Conservation (phyloP, 2,113 vertebrate species). For the Aramus guarauna region DNA sequence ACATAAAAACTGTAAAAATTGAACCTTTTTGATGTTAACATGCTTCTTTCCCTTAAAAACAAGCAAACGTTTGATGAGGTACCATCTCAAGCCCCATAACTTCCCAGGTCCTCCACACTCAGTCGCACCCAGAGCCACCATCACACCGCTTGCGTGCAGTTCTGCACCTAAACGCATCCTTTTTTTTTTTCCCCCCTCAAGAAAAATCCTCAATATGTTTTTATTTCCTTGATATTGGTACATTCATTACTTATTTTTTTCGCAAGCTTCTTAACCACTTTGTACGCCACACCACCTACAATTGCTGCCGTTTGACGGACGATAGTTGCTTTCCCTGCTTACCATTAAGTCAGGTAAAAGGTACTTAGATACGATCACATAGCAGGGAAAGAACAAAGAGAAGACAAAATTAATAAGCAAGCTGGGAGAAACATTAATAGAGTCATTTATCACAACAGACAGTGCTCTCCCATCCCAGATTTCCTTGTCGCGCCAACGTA, state of each 20-base stretch:
- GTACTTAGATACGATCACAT: not conserved
- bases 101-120: not conserved
- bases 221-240: not conserved
- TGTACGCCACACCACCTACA: accelerated
- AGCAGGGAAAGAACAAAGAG: not conserved
- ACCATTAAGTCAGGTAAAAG: not conserved
- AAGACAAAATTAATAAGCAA: not conserved
- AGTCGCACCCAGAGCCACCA: not conserved
- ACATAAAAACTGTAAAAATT: not conserved
- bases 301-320: not conserved
- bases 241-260: not conserved
- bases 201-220: not conserved
- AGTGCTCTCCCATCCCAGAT: not conserved
- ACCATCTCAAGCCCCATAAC: not conserved
- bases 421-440: not conserved
- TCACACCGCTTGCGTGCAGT: accelerated
- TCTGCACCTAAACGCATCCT: not conserved
- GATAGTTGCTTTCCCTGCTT: not conserved
- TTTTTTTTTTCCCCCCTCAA: not conserved
- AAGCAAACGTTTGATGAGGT: not conserved
- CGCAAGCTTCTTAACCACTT: not conserved
- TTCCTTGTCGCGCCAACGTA: accelerated
- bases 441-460: not conserved
- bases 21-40: not conserved
- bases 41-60: not conserved